Evolutionary conservation across 2,888 invertebrate genomes (phyloP), one percentile per base, ranked within the genome.

Genomic region (Cataglyphis albicans): DNA sequence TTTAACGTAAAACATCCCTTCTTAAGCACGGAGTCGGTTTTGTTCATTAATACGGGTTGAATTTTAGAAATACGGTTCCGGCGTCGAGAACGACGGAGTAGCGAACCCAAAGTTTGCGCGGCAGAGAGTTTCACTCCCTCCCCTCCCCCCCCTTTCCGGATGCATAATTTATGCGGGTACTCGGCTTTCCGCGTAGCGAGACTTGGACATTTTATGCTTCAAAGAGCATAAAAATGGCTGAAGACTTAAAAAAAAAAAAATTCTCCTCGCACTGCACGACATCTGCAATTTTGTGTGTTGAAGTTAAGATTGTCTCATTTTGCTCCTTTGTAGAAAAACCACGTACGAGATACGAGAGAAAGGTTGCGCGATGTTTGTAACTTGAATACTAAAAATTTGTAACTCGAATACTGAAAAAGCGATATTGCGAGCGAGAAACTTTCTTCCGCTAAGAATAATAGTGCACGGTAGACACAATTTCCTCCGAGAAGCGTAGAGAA

Each of bases 161-260:
- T 74, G 52, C 81, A 72, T 81, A 74, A 81, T 63, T 84, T 84
- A 84, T 84, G 84, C 76, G 72, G 75, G 70, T 72, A 61, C 81
- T 81, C 84, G 72, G 61, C 72, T 73, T 76, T 72, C 52, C 65
- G 59, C 76, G 81, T 63, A 44, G 84, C 59, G 32, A 84, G 74
- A 63, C 74, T 68, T 75, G 68, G 67, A 65, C 85, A 63, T 84
- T 84, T 84, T 84, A 84, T 65, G 84, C 72, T 84, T 70, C 68
- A 83, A 83, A 85, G 75, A 38, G 75, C 75, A 81, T 84, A 85
- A 84, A 84, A 84, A 74, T 80, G 85, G 73, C 61, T 7, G 65
- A 72, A 59, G 72, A 59, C 44, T 80, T 80, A 80, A 80, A 80
- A 41, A 41, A 41, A 80, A 41, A 41, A 41, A 72, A 80, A 70